Evolutionary conservation across 2,797 vertebrate genomes (phyloP).

Genomic region (Sebastes itinus): DNA sequence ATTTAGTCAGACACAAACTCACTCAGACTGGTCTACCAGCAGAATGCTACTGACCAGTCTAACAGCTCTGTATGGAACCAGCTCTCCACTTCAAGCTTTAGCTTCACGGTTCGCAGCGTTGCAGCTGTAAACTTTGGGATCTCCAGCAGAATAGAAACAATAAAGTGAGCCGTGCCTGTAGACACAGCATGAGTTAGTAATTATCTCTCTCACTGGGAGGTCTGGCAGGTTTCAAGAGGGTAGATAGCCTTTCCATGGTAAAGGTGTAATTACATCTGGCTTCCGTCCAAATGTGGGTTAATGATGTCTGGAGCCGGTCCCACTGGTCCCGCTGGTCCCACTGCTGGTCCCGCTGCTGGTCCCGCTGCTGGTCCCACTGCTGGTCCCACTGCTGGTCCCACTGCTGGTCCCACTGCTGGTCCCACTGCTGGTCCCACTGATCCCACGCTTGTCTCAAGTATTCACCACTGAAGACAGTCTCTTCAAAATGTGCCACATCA

Average conservation of each 20-base stretch:
- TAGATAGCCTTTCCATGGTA: neutral
- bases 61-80: neutral
- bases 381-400: too few relatives aligned
- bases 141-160: neutral
- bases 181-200: neutral
- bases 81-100: neutral
- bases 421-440: neutral
- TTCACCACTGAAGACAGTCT: neutral
- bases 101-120: neutral
- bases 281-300: conserved; percentile 19
- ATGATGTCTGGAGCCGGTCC: conserved; percentile 3
- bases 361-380: too few relatives aligned
- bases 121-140: neutral
- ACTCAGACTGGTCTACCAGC: neutral
- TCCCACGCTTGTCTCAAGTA: conserved; percentile 1
- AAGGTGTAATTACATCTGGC: conserved; percentile 34
- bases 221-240: neutral
- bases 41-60: neutral
- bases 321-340: too few relatives aligned
- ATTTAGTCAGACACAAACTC: neutral
- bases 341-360: too few relatives aligned
- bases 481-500: neutral
- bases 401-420: too few relatives aligned
- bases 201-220: neutral
- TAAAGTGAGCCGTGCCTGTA: neutral